Evolutionary conservation across 2,113 vertebrate species (phyloP), one percentile per base, ranked within the genome.

Genomic region (Sylvilagus bachmani): DNA sequence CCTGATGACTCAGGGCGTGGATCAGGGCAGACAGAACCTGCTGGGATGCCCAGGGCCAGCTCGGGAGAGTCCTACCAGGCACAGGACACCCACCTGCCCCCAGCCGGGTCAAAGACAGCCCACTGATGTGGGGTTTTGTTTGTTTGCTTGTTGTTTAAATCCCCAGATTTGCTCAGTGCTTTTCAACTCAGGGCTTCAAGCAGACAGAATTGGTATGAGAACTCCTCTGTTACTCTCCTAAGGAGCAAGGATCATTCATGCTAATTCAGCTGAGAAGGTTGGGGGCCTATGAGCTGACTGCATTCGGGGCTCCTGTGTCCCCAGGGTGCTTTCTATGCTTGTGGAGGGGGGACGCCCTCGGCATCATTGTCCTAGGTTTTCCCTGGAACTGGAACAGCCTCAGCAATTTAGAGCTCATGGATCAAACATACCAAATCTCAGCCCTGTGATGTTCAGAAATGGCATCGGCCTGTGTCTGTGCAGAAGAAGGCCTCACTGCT

Each of bases 61-160:
- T 81, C 49, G 22, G 31, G 21, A 13, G 10, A 22, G 49, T 4
- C 58, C 19, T 5, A 44, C 44, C 22, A 0, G 11, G 36, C 51
- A 1, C 38, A 62, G 25, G 14, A 16, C 75, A 10, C 36, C 38
- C 62, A 22, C 1, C 25, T 13, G 31, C 9, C 61, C 44, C 11
- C 51, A 70, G n/a, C 58, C 13, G 44, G 53, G 44, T 13, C 29
- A 12, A 69, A 3, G 25, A 19, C 8, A 44, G 69, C 29, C 21
- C n/a, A 3, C 0, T 36, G 29, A 55, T 64, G 31, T 53, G n/a
- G 3, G 29, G 7, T 1, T 33, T 19, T 3, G 1, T 24, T 64
- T 29, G 51, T n/a, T 49, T 77, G 10, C 10, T 33, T 53, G 21
- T 10, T 44, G 49, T 6, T 70, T 55, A n/a, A 64, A 67, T 74